phyloP scores from a whole-genome alignment of 2,797 vertebrate genomes.

The Arremon brunneinucha region DNA sequence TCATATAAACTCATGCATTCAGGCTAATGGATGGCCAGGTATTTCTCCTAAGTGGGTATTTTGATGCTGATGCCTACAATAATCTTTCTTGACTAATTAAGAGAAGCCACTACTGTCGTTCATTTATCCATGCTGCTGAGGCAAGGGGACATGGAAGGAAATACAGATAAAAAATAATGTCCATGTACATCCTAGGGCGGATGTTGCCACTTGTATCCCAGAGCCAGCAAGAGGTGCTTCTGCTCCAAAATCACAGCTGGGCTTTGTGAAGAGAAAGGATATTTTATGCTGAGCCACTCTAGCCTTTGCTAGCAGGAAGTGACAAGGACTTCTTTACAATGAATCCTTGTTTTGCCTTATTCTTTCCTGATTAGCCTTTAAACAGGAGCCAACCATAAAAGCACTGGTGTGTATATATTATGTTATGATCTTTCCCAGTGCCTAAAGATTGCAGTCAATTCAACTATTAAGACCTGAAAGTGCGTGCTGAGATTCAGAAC shows the following conservation, averaged over 20 bases:
- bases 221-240: not conserved
- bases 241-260: not conserved
- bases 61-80: not conserved
- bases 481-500: not conserved
- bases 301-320: conserved; percentile 19
- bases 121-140: not conserved
- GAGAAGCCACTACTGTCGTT: not conserved
- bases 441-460: not conserved
- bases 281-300: conserved; percentile 3
- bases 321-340: conserved; percentile 9
- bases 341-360: not conserved
- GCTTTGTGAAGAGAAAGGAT: conserved; percentile 27
- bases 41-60: not conserved
- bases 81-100: conserved; percentile 18
- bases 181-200: not conserved
- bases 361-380: conserved; percentile 32
- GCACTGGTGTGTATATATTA: not conserved
- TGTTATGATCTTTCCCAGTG: not conserved
- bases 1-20: conserved; percentile 38
- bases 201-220: not conserved
- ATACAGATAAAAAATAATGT: not conserved
- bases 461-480: not conserved
- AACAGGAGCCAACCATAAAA: not conserved
- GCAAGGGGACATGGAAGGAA: not conserved
- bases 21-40: conserved; percentile 10